Evolutionary conservation across 2,888 invertebrate genomes (phyloP), one percentile per base, ranked within the genome.

Genomic region (Drosophila mulleri): DNA sequence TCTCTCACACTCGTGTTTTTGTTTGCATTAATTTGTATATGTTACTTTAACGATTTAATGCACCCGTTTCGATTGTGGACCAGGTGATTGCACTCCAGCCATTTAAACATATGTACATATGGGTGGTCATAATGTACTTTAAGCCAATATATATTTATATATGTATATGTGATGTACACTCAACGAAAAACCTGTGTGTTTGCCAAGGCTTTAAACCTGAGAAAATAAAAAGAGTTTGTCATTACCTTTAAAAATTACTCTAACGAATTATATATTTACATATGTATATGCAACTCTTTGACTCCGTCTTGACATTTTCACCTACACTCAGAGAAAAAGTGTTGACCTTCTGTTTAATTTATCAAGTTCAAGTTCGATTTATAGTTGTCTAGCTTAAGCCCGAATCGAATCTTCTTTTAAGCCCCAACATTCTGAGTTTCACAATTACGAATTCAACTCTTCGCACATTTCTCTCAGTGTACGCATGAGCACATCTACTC

Each of bases 1-100:
- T 5, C 42, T 6, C 29, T n/a, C 20, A 54, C 79, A 85, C 69
- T 80, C 76, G 60, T 72, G 88, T 75, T 85, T 85, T 88, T 88
- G 84, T 88, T 88, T 85, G 84, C 87, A 88, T 85, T 81, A 70
- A 88, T 85, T 85, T 85, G 84, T 85, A 85, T 85, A 88, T 81
- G 87, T 88, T 86, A 82, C 85, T 60, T 75, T 83, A 88, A 80
- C 75, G 71, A 84, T 84, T 84, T 80, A 84, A 84, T 84, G 88
- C 88, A 69, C 75, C 62, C 78, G 64, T 65, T 73, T 72, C 87
- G 53, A 77, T 75, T 61, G 63, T 62, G 35, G 59, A 57, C 85
- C 83, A 84, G 84, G 86, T 84, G 84, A 84, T 78, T 84, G 88
- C 72, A 86, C 75, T 75, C 71, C 35, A 9, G 16, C 35, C 29